Evolutionary conservation across 1,140 invertebrate species (phyloP).

Genomic region (Rhopalosiphum padi): DNA sequence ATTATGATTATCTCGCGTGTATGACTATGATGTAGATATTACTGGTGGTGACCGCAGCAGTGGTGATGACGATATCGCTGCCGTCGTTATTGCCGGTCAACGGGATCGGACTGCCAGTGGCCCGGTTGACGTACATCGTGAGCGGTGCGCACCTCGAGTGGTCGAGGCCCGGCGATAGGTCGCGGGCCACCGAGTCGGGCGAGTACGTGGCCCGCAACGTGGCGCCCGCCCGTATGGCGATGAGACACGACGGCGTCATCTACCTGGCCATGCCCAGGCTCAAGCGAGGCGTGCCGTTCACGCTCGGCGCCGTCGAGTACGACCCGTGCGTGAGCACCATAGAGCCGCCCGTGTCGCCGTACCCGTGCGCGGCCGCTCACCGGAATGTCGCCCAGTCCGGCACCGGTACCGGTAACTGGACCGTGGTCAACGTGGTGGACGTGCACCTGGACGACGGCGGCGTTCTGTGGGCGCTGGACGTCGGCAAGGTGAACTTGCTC

Average conservation of each 20-base stretch:
- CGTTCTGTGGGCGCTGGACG: constrained; percentile 32
- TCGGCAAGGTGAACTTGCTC: constrained; percentile 9
- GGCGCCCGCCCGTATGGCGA: constrained; percentile 27
- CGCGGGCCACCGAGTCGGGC: constrained; percentile 1
- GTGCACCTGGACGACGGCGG: constrained; percentile 29
- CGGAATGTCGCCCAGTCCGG: too few relatives aligned
- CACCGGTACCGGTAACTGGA: background rate
- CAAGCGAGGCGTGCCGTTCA: constrained; percentile 11
- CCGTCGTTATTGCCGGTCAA: background rate
- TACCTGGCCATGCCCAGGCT: constrained; percentile 33
- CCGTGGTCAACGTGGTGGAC: constrained; percentile 39
- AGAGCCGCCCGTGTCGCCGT: constrained; percentile 22
- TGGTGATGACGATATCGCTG: too few relatives aligned
- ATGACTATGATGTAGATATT: background rate
- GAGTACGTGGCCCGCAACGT: constrained; percentile 41
- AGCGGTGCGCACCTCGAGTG: constrained; percentile 25
- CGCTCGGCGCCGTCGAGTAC: constrained; percentile 34
- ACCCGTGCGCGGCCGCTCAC: constrained; percentile 38
- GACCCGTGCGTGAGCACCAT: constrained; percentile 34
- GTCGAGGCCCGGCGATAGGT: background rate
- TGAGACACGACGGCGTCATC: constrained; percentile 30
- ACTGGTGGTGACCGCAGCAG: background rate
- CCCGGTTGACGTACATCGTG: background rate
- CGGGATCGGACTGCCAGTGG: background rate
- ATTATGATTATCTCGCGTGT: background rate